A percentile compares a stretch with the other conserved stretches of the same genome.
phyloP scores from a whole-genome alignment of 2,888 invertebrate genomes.

The Thymelicus acteon region DNA sequence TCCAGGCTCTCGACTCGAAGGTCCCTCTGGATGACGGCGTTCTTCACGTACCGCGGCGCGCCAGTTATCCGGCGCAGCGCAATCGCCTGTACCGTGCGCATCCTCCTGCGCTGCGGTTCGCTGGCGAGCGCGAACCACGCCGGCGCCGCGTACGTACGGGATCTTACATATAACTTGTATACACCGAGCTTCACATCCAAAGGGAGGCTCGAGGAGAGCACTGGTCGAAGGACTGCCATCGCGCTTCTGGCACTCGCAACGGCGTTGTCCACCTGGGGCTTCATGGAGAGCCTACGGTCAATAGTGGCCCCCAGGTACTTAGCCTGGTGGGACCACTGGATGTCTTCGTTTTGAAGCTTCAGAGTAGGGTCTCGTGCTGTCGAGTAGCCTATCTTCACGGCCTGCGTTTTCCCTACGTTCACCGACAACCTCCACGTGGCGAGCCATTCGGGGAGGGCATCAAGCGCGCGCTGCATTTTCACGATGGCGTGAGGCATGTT shows the following conservation, averaged over 20 bases:
- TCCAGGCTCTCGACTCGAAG: slow-evolving; percentile 6
- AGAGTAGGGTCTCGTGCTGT: not conserved
- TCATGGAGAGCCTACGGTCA: not conserved
- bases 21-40: slow-evolving; percentile 1
- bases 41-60: not conserved
- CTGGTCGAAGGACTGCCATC: slow-evolving; percentile 35
- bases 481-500: not conserved
- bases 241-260: slow-evolving; percentile 12
- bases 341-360: not conserved
- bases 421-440: slow-evolving; percentile 30
- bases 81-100: not conserved
- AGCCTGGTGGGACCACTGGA: not conserved
- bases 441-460: slow-evolving; percentile 15
- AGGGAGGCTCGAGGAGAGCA: slow-evolving; percentile 27
- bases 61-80: not conserved
- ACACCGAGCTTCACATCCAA: not conserved
- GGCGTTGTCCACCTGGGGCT: slow-evolving; percentile 11
- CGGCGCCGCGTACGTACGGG: slow-evolving; percentile 14
- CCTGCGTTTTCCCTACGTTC: slow-evolving; percentile 33
- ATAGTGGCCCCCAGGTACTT: slow-evolving; percentile 21
- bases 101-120: slow-evolving; percentile 2
- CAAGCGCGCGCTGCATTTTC: slow-evolving; percentile 23
- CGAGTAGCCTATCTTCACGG: slow-evolving; percentile 17
- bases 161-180: not conserved
- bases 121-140: slow-evolving; percentile 8